Conservation (phyloP, 37 sponge, comb jelly and placozoan genomes). For the Halichondria panicea region DNA sequence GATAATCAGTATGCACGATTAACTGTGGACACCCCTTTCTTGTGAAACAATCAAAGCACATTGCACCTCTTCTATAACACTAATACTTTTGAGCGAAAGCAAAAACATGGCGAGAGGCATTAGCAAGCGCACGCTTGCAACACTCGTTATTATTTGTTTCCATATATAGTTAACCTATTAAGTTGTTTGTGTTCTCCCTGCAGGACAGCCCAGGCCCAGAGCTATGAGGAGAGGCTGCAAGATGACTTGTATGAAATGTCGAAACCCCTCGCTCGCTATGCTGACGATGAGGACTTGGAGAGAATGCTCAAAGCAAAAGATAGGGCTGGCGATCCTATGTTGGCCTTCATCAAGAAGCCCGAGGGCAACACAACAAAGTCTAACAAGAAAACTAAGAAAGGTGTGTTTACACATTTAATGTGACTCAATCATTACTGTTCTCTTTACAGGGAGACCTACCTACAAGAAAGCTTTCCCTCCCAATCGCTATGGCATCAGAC, state of each 20-base stretch:
- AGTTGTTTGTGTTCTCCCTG: not conserved
- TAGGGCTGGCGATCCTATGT: constrained; percentile 90
- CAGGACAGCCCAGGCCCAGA: constrained; percentile 74
- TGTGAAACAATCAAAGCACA: no score
- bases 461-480: constrained; percentile 81
- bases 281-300: constrained; percentile 90
- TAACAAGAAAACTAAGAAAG: not conserved
- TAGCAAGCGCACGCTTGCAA: no score
- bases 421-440: not conserved
- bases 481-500: constrained; percentile 88
- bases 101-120: no score
- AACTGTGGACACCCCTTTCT: no score
- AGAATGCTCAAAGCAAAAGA: constrained; percentile 68
- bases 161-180: not conserved
- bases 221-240: constrained; percentile 60
- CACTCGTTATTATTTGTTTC: no score
- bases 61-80: no score
- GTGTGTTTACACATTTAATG: not conserved
- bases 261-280: constrained; percentile 91
- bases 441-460: constrained; percentile 53
- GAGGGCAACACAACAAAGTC: no score
- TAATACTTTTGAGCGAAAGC: no score
- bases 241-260: constrained; percentile 90
- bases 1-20: no score
- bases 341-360: constrained; percentile 82